phyloP scores from a whole-genome alignment of 2,113 vertebrate species.

The Labrus mixtus region DNA sequence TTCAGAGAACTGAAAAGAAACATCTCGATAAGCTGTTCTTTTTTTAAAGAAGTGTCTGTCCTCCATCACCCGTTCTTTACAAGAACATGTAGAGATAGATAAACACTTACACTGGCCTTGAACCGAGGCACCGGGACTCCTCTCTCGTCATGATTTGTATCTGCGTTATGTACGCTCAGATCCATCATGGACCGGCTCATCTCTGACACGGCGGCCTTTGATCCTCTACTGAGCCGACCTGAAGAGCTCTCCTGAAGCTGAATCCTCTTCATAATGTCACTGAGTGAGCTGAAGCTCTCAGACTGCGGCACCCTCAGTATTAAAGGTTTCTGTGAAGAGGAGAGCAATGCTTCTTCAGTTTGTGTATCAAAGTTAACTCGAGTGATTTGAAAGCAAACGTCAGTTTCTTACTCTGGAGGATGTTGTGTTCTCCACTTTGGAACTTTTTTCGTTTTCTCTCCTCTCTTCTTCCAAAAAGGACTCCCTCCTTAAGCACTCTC shows the following conservation, averaged over 20 bases:
- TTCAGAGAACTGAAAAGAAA: too few species aligned
- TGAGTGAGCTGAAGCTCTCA: slow-evolving; percentile 67
- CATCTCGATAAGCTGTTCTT: neutral
- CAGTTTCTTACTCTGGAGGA: slow-evolving; percentile 57
- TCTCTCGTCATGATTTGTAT: slow-evolving; percentile 17
- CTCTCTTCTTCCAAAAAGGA: slow-evolving; percentile 22
- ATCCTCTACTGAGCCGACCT: slow-evolving; percentile 3
- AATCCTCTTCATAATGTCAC: slow-evolving; percentile 75
- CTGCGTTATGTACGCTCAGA: slow-evolving; percentile 44
- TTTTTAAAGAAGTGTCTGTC: neutral
- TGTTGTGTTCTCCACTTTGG: slow-evolving; percentile 31
- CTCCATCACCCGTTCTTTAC: neutral
- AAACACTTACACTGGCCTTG: slow-evolving; percentile 59
- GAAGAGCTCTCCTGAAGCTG: slow-evolving; percentile 20
- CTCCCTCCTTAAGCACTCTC: slow-evolving; percentile 17
- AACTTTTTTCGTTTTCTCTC: neutral
- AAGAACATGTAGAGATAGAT: neutral
- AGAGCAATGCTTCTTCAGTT: slow-evolving; percentile 31
- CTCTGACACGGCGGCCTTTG: slow-evolving; percentile 20
- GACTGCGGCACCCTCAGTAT: slow-evolving; percentile 69
- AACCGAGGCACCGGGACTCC: slow-evolving; percentile 37
- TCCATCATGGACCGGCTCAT: slow-evolving; percentile 76
- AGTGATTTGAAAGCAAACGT: neutral
- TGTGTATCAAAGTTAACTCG: neutral
- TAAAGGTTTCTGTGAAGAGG: slow-evolving; percentile 68